Evolutionary conservation across 2,888 invertebrate genomes (phyloP), one percentile per base, ranked within the genome.

Genomic region (Tenthredo notha): DNA sequence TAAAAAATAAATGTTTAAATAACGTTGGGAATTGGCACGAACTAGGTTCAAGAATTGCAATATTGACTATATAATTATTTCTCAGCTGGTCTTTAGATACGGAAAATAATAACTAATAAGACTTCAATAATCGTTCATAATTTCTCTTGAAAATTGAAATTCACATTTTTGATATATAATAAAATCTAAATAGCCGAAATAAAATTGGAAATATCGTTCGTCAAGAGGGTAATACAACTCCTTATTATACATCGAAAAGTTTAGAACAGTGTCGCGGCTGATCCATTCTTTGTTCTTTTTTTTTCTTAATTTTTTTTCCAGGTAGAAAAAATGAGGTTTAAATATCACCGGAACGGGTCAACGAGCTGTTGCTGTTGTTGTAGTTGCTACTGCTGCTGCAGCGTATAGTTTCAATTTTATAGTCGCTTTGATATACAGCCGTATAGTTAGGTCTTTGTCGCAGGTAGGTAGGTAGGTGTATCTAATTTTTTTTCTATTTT

Each of bases 381-480:
- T 29, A 18, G 65, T 4, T 4, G 25, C 15, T 29, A 33, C 65
- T 65, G 5, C 65, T 29, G 65, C 29, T 29, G 25, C 33, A 25
- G 67, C 29, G 67, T 67, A 67, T 67, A 67, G 67, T 29, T 61
- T n/a, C n/a, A 61, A 10, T 61, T 61, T 61, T 61, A 61, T 61
- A 61, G 61, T 61, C 12, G 21, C 33, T 70, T 70, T 70, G 37
- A 70, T 37, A 70, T 37, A 70, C 70, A 43, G 40, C 72, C 72
- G 29, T 37, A 21, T 0, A 6, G 21, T 9, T 9, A 21, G 21
- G 18, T 43, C 40, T 21, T 43, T 43, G 40, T 72, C 37, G n/a
- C 21, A 72, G 72, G 40, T 43, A 43, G 6, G 6, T 29, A 65
- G 29, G 37, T 37, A 37, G 37, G 37, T 37, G 37, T n/a, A n/a